These are phyloP conservation scores for Scylla paramamosain DNA, from an alignment of 1,140 invertebrate genomes.

Conservation along the genomic window DNA sequence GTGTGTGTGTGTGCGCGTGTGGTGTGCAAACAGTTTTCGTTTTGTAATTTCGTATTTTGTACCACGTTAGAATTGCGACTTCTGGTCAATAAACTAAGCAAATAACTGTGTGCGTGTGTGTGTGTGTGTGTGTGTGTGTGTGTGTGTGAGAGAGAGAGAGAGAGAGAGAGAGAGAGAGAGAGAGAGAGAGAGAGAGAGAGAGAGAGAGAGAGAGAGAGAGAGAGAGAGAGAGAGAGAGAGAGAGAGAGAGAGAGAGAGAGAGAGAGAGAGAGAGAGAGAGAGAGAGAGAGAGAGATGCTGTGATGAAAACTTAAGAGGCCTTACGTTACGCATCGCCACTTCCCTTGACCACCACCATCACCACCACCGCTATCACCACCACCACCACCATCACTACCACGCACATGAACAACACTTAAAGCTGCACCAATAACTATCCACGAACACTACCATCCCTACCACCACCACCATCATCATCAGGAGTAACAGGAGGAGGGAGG, in stretches of 20 bases:
- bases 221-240: not conserved
- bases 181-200: constrained; percentile 18
- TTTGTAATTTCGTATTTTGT: too few species aligned
- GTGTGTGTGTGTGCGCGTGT: too few species aligned
- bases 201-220: not conserved
- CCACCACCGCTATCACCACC: not conserved
- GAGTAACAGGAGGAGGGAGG: not conserved
- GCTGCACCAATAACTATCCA: not conserved
- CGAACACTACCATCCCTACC: not conserved
- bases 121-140: not conserved
- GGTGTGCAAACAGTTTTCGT: too few species aligned
- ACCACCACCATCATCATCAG: not conserved
- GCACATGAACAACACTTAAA: not conserved
- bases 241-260: not conserved
- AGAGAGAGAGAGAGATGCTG: not conserved
- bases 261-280: not conserved
- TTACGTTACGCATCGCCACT: not conserved
- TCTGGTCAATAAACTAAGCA: too few species aligned
- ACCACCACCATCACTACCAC: not conserved
- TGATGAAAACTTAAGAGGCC: not conserved
- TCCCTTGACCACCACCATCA: not conserved
- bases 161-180: not conserved
- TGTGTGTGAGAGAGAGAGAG: not conserved
- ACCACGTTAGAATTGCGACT: too few species aligned
- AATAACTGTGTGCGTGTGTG: too few species aligned